Conservation (phyloP, 2,888 invertebrate genomes). For the Autographa gamma region DNA sequence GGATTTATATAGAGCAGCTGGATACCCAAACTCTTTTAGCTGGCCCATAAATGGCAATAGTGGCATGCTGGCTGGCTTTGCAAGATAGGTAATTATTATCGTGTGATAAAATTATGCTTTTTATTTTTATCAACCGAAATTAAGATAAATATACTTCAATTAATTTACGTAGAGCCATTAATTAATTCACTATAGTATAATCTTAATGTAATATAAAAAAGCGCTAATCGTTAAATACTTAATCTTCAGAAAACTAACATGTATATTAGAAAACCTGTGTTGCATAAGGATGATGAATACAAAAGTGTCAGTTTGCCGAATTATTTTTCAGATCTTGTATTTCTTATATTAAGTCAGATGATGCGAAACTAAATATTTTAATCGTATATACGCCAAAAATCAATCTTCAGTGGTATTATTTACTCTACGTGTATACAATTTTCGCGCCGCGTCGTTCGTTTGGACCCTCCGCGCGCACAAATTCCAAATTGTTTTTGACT, state of each 20-base stretch:
- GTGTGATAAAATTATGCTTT: too few relatives aligned
- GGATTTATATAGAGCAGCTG: conserved; percentile 73
- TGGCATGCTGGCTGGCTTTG: not conserved
- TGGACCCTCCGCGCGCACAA: conserved; percentile 86
- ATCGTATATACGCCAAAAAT: not conserved
- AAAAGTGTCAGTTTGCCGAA: not conserved
- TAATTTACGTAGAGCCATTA: not conserved
- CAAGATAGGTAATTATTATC: too few relatives aligned
- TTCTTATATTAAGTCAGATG: too few relatives aligned
- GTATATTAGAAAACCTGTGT: not conserved
- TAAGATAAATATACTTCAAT: not conserved
- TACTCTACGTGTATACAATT: conserved; percentile 73
- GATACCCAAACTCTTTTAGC: conserved; percentile 25
- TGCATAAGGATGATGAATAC: not conserved
- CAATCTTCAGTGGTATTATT: conserved; percentile 47
- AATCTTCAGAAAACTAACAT: not conserved
- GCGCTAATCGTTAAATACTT: not conserved
- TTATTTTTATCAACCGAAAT: too few relatives aligned
- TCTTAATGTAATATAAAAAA: too few relatives aligned
- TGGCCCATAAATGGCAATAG: not conserved
- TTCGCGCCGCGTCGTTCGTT: conserved; percentile 70
- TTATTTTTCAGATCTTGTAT: too few relatives aligned
- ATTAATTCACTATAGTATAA: too few relatives aligned
- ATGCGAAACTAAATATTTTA: too few relatives aligned
- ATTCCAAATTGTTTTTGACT: conserved; percentile 90